These are phyloP conservation scores for Cabera pusaria DNA, from an alignment of 2,888 invertebrate genomes.

Conservation along the genomic window DNA sequence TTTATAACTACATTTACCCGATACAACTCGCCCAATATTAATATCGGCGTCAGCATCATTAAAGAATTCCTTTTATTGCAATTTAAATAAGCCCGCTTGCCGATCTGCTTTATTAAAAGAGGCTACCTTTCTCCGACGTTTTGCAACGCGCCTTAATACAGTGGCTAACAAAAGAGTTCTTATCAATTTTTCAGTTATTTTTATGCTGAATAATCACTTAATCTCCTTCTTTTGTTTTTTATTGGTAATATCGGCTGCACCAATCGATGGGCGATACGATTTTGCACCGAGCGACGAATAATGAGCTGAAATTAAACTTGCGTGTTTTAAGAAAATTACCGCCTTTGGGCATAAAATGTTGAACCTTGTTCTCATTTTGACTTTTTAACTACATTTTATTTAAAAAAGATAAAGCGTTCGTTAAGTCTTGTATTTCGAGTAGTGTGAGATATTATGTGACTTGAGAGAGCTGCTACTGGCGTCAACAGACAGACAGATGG, in stretches of 20 bases:
- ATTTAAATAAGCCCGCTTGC: slow-evolving; percentile 75
- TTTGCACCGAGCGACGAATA: slow-evolving; percentile 39
- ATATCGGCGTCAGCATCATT: slow-evolving; percentile 78
- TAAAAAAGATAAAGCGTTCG: slow-evolving; percentile 30
- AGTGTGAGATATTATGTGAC: slow-evolving; percentile 18
- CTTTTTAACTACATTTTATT: slow-evolving; percentile 36
- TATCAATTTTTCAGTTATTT: slow-evolving; percentile 55
- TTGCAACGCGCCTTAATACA: slow-evolving; percentile 63
- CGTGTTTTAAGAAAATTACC: slow-evolving; percentile 44
- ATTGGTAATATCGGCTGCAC: slow-evolving; percentile 31
- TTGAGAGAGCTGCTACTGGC: slow-evolving; percentile 23
- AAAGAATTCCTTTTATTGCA: slow-evolving; percentile 81
- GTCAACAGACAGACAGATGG: slow-evolving; percentile 26
- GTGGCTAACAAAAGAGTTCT: slow-evolving; percentile 59
- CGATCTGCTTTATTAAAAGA: slow-evolving; percentile 71
- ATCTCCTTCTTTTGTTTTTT: slow-evolving; percentile 55
- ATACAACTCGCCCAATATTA: slow-evolving; percentile 70
- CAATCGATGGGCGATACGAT: slow-evolving; percentile 46
- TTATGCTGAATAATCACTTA: slow-evolving; percentile 66
- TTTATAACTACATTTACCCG: slow-evolving; percentile 77
- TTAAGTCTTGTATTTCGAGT: slow-evolving; percentile 24
- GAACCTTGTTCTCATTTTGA: slow-evolving; percentile 36
- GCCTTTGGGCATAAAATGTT: slow-evolving; percentile 42
- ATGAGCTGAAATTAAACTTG: slow-evolving; percentile 50
- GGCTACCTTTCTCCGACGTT: slow-evolving; percentile 79